Base-by-base conservation (phyloP, 2,797 vertebrate species). In the Falco columbarius region DNA sequence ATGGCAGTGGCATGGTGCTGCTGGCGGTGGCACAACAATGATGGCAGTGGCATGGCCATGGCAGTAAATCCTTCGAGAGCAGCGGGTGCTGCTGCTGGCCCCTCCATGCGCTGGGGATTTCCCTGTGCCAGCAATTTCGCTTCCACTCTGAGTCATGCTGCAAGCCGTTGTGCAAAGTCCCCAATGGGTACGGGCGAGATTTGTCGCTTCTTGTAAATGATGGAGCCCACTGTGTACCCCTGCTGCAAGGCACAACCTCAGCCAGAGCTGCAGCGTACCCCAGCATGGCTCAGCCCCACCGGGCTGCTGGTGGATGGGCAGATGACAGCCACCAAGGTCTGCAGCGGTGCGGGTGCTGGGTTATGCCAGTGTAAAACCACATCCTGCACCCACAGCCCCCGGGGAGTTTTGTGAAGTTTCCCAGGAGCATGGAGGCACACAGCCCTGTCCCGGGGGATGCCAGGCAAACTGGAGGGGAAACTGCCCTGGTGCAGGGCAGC, bases 401-500 rank as follows among this genome's bases (percentile, higher is more conserved):
- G 11, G n/a, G 77, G 72, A 47, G n/a, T 55, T 87, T 21, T 26
- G 52, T 40, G 56, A 29, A 54, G 44, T 67, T 95, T 67, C 59
- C 67, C 72, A 74, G 71, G 73, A 80, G 12, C 3, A 3, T 2
- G 4, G 62, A 30, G n/a, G 13, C 10, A 29, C 0, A 0, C 11
- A 22, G 66, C 7, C 40, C 42, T 14, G 18, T 52, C 38, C 55
- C 15, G 5, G 12, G 42, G 55, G 71, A 55, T 51, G 18, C 38
- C 0, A 0, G 8, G 18, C 4, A 3, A 67, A 17, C 27, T 0
- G 12, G 40, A 66, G 34, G 66, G 44, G 74, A 66, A 86, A 49
- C 47, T 7, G 42, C 9, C 32, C 52, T 0, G 0, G 32, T 1
- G 0, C 14, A 10, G 52, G 10, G 42, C 36, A 71, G 9, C 0